Base-by-base conservation (phyloP, 2,113 vertebrate genomes). In the Sarotherodon lohbergeri region DNA sequence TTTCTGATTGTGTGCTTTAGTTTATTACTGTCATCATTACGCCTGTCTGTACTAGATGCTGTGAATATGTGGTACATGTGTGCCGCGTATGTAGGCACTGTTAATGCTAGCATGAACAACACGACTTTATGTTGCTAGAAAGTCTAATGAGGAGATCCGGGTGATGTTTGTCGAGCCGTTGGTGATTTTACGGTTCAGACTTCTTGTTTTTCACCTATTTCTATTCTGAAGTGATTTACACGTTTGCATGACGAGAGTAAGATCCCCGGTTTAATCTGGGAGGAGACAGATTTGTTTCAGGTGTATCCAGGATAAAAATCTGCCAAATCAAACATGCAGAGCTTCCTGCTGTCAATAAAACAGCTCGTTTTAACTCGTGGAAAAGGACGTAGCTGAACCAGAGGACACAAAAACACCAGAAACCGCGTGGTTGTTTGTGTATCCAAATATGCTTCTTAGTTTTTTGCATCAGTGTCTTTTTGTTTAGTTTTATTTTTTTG, bases 1-100 rank as follows among this genome's bases (percentile, higher is more conserved):
- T 61, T 59, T 59, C 56, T 59, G 56, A 9, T 59, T 61, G 57
- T 9, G 57, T 59, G 56, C 24, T 59, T 59, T 13, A 29, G 56
- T 2, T 32, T 27, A 59, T 0, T 17, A 27, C 57, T 59, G 0
- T 27, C 24, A 57, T 27, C 7, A 0, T 27, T 56, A 8, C 0
- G 12, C 27, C 57, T 32, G 57, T 32, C 57, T 9, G 32, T 61
- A 61, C 56, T 1, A 17, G 27, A 61, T 17, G 27, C 27, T 61
- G 57, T 32, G 57, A 61, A 61, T 27, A 7, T 17, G 8, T 29
- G 7, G 29, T 24, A 57, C 24, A 7, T 3, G 14, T 32, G 24
- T 57, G 56, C 2, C 24, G 0, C 2, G 55, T 8, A 9, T 2
- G 29, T 3, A 16, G 24, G 13, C 13, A 29, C 13, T 0, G 56